Base-by-base conservation (phyloP, 2,113 vertebrate genomes). In the Tympanuchus pallidicinctus region DNA sequence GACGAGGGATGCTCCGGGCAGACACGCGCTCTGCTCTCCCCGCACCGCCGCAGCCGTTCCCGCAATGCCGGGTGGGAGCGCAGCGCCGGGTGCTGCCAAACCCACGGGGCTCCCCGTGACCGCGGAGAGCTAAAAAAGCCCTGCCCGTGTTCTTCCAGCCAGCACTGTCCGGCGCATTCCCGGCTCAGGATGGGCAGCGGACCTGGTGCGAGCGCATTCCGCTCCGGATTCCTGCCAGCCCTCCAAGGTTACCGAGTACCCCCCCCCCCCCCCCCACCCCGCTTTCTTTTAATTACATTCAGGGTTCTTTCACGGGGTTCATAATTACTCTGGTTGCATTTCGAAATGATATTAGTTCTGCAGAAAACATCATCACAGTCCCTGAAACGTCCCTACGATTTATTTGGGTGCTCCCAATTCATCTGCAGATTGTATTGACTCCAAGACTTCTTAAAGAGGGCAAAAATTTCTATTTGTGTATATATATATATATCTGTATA, bases 321-420 rank as follows among this genome's bases (percentile, higher is more conserved):
- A 2, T 69, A 61, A 57, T 75, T 61, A 36, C 52, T 60, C 56
- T 65, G 85, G 38, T 72, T 72, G 54, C 65, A 14, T 86, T 88
- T 75, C 7, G 48, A 88, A 65, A 25, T 24, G 85, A 24, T 81
- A 30, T 69, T 59, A 54, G 28, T 61, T 27, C 61, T 8, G 66
- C 24, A 57, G 73, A 25, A 61, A 45, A 48, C 2, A 22, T 15
- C 72, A 40, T 30, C 52, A 21, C 40, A 12, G 25, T 84, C 70
- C 77, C 6, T 27, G 47, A 38, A 64, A 5, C 4, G 66, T 54
- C 52, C 15, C 52, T 79, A 70, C 1, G 6, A 54, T 92, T 93
- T 88, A 72, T 90, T 72, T 61, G 86, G 86, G 92, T 90, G 70
- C 73, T 94, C 90, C 89, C 32, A 61, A 91, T 90, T 94, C 91